Percentiles rank a stretch among this genome's conserved stretches.
These are phyloP conservation scores for Platycnemis pennipes DNA, from an alignment of 2,888 invertebrate species.

Conservation along the genomic window DNA sequence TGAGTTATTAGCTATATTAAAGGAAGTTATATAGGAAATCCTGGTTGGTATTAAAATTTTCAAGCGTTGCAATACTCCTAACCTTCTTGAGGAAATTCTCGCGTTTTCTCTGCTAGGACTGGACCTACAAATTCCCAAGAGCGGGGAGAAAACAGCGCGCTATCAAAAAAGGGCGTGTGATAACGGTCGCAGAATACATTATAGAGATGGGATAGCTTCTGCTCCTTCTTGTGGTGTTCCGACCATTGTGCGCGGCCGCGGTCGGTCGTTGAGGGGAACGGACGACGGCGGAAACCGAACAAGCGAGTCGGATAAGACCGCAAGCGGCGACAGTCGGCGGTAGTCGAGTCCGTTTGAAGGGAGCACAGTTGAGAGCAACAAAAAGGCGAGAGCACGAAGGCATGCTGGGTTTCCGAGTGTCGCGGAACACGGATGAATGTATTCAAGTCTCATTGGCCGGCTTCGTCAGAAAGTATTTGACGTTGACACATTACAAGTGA, in stretches of 20 bases:
- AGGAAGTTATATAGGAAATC: too few species aligned
- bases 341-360: neutral
- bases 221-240: neutral
- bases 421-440: too few species aligned
- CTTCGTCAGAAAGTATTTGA: too few species aligned
- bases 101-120: too few species aligned
- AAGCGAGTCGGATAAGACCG: constrained; percentile 38
- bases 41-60: too few species aligned
- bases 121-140: too few species aligned
- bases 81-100: too few species aligned
- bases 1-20: too few species aligned
- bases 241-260: constrained; percentile 3
- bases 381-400: neutral
- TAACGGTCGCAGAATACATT: neutral
- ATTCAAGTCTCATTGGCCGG: too few species aligned
- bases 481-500: too few species aligned
- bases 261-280: constrained; percentile 14
- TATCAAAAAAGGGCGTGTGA: neutral
- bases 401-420: neutral
- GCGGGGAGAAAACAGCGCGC: too few species aligned
- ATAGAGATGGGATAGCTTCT: neutral
- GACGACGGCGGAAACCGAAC: neutral
- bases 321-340: neutral
- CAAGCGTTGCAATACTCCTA: too few species aligned
- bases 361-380: neutral